Evolutionary conservation across 2,797 vertebrate genomes (phyloP).

Genomic region (Psittacula derbiana): DNA sequence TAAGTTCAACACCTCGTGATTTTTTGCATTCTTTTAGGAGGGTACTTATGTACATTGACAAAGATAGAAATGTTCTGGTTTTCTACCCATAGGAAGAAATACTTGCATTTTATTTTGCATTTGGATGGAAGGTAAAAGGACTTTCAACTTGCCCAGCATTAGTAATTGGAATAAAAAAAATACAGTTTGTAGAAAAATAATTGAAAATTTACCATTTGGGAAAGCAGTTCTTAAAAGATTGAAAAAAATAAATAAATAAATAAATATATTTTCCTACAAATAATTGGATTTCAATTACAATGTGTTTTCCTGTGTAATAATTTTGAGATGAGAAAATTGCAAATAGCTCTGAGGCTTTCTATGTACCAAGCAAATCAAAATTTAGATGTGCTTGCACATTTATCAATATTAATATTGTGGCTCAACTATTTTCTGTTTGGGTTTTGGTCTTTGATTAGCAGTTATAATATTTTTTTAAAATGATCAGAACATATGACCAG

Average conservation of each 20-base stretch:
- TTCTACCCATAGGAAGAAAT: not conserved
- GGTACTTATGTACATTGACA: not conserved
- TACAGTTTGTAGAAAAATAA: accelerated
- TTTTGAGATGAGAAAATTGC: not conserved
- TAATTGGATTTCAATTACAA: not conserved
- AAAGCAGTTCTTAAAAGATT: not conserved
- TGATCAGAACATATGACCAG: not conserved
- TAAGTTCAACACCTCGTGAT: not conserved
- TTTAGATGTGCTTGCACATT: not conserved
- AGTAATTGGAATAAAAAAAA: not conserved
- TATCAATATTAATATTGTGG: not conserved
- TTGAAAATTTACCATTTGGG: not conserved
- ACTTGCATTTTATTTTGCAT: not conserved
- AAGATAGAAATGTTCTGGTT: not conserved
- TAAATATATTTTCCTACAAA: not conserved
- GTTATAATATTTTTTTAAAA: not conserved
- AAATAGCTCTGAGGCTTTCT: not conserved
- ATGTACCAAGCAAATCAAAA: not conserved
- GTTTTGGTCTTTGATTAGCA: not conserved
- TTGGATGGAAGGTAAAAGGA: not conserved
- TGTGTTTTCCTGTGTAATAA: accelerated
- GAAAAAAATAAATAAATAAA: not conserved
- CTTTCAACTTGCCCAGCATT: not conserved
- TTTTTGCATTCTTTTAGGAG: not conserved
- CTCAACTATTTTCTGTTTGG: not conserved